Evolutionary conservation across 2,888 invertebrate species (phyloP).

Genomic region (Halictus quadricinctus): DNA sequence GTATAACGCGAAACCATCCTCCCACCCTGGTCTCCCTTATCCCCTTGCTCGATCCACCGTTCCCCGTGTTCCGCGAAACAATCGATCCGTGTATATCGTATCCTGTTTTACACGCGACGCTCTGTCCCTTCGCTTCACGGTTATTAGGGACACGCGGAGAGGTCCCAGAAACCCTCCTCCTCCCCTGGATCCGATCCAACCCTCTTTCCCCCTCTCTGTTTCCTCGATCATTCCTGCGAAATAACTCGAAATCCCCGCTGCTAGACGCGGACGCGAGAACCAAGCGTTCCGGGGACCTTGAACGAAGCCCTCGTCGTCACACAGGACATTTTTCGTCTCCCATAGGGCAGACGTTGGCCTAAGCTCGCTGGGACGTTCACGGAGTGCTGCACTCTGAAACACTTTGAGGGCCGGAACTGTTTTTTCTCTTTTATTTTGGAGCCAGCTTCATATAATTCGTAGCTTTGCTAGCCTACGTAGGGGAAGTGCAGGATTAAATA

Average conservation of each 20-base stretch:
- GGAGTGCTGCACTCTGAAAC: too few species aligned
- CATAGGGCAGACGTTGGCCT: background rate
- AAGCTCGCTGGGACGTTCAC: too few species aligned
- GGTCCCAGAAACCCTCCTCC: background rate
- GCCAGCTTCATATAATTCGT: too few species aligned
- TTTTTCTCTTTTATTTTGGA: too few species aligned
- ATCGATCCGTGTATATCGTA: constrained; percentile 14
- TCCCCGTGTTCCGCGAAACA: constrained; percentile 9
- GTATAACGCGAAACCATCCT: background rate
- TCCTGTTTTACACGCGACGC: constrained; percentile 18
- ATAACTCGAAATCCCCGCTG: background rate
- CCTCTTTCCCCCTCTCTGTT: background rate
- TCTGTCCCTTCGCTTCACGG: constrained; percentile 3
- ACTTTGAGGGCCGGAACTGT: too few species aligned
- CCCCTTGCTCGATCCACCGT: background rate
- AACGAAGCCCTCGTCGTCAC: too few species aligned
- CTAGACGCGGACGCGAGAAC: background rate
- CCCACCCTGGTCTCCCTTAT: background rate
- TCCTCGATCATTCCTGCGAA: background rate
- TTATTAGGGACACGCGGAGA: constrained; percentile 5
- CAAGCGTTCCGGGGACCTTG: too few species aligned
- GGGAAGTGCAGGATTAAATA: too few species aligned
- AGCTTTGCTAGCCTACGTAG: too few species aligned
- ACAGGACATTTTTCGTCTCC: background rate
- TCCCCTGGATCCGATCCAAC: background rate